Evolutionary conservation across 2,113 vertebrate species (phyloP).

Genomic region (Muntiacus muntjak): DNA sequence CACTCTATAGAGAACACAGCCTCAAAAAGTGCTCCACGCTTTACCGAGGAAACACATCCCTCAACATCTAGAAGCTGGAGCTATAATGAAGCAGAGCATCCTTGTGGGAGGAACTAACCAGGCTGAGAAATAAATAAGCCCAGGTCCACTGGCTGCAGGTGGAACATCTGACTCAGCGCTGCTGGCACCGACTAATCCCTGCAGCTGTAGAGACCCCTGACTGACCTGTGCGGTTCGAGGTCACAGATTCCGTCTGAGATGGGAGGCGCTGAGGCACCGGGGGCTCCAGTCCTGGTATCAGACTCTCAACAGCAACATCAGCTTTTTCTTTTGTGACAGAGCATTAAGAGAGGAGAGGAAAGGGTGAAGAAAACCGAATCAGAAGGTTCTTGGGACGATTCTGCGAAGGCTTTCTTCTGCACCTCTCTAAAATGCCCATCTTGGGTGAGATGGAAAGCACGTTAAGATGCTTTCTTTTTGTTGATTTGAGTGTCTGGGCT

Average conservation of each 20-base stretch:
- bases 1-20: neutral
- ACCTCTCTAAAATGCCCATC: neutral
- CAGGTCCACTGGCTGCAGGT: neutral
- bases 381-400: neutral
- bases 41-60: neutral
- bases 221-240: conserved; percentile 91
- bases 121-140: neutral
- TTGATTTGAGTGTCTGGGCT: neutral
- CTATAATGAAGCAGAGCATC: neutral
- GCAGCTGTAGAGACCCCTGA: conserved; percentile 43
- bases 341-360: conserved; percentile 44
- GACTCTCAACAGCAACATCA: conserved; percentile 88
- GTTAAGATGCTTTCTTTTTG: neutral
- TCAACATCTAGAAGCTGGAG: neutral
- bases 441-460: neutral
- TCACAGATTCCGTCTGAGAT: conserved; percentile 86
- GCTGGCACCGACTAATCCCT: rapidly evolving
- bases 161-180: neutral
- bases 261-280: conserved; percentile 84
- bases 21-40: neutral
- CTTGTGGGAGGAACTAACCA: neutral
- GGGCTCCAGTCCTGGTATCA: conserved; percentile 94
- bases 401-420: neutral
- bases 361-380: conserved; percentile 62
- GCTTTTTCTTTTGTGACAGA: conserved; percentile 79